Evolutionary conservation across 2,797 vertebrate genomes (phyloP).

Genomic region (Manis javanica): DNA sequence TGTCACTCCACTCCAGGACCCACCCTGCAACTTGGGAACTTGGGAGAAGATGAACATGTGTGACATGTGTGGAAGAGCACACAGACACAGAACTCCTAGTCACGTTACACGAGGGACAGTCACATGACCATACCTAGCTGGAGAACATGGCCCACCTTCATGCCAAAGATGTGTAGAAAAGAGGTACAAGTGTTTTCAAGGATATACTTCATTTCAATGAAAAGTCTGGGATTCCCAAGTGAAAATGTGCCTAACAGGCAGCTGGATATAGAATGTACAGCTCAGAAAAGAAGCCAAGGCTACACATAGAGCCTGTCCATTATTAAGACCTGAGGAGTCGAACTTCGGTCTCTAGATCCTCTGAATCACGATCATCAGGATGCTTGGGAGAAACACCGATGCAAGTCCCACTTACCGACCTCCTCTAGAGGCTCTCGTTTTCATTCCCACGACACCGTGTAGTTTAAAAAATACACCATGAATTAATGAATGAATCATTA

Average conservation of each 20-base stretch:
- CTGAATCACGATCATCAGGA: neutral
- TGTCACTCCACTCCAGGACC: neutral
- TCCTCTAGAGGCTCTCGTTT: slow-evolving; percentile 9
- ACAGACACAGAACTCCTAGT: neutral
- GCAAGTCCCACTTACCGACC: neutral
- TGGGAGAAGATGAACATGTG: neutral
- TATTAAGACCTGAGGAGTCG: neutral
- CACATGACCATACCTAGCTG: neutral
- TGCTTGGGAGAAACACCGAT: neutral
- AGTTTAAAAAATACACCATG: slow-evolving; percentile 27
- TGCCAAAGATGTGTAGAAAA: neutral
- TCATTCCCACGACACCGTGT: neutral
- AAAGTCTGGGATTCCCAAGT: neutral
- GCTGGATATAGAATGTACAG: neutral
- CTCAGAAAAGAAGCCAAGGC: neutral
- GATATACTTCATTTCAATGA: neutral
- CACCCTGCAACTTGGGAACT: neutral
- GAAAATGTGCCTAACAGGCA: neutral
- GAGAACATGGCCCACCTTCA: neutral
- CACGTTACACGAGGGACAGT: neutral
- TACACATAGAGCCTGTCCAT: neutral
- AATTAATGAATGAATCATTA: slow-evolving; percentile 71
- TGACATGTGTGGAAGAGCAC: neutral
- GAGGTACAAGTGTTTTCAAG: neutral
- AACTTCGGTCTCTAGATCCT: neutral